Conservation (phyloP, 2,888 invertebrate genomes). For the Apamea epomidion region DNA sequence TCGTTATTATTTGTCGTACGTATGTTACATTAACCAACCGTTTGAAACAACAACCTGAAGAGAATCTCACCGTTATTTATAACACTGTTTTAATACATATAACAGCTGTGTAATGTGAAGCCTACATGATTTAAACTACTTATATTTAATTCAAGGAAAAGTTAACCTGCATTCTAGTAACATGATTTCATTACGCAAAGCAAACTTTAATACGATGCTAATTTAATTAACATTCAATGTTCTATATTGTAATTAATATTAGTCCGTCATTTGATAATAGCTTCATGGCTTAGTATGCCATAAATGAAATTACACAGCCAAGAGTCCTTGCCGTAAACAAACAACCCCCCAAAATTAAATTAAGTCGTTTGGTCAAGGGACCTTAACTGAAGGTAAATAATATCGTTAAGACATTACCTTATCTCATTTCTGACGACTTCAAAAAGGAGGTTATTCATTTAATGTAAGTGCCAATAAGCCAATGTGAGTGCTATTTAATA, state of each 20-base stretch:
- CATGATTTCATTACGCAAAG: conserved; percentile 12
- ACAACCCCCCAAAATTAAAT: conserved; percentile 35
- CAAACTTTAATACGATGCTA: not conserved
- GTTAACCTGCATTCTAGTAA: conserved; percentile 3
- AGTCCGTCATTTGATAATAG: conserved; percentile 17
- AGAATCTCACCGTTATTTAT: not conserved
- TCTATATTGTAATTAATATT: conserved; percentile 10
- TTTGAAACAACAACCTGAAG: no score
- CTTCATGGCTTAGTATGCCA: no score
- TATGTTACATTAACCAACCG: no score
- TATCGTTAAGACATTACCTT: conserved; percentile 21
- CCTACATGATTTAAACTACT: not conserved
- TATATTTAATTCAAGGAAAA: conserved; percentile 14
- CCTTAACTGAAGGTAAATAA: conserved; percentile 20
- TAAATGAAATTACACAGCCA: conserved; percentile 43
- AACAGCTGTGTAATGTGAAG: not conserved
- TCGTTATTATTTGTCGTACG: no score
- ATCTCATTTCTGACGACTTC: not conserved
- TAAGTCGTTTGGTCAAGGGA: conserved; percentile 23
- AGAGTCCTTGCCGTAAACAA: conserved; percentile 10
- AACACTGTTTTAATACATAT: not conserved
- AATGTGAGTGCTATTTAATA: conserved; percentile 13
- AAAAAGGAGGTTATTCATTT: conserved; percentile 1
- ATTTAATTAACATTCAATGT: conserved; percentile 15
- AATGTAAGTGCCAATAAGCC: not conserved